Conservation (phyloP, 1,140 invertebrate genomes). For the Melipona quadrifasciata region DNA sequence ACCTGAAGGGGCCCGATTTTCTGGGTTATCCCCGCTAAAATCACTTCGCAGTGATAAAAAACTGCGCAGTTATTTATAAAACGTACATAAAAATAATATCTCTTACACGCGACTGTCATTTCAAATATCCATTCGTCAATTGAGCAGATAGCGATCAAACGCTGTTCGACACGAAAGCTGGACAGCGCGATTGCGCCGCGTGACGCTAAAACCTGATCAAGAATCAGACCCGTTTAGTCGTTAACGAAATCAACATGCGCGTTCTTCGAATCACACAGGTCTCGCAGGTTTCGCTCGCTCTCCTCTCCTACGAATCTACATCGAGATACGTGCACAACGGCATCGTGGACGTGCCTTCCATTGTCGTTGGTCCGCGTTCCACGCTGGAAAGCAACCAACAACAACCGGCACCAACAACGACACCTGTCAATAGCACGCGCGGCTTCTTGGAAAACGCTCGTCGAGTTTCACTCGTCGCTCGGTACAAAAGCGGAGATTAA, state of each 20-base stretch:
- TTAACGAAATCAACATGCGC: not conserved
- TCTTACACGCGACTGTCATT: too few relatives aligned
- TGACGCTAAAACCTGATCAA: not conserved
- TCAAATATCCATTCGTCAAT: too few relatives aligned
- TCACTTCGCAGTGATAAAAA: too few relatives aligned
- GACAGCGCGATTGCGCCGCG: too few relatives aligned
- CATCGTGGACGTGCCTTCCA: not conserved
- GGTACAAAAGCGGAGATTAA: constrained; percentile 45
- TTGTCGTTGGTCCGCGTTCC: constrained; percentile 30
- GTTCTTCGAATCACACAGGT: constrained; percentile 7
- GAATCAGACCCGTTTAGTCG: too few relatives aligned
- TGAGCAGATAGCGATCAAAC: too few relatives aligned
- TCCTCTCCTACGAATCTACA: not conserved
- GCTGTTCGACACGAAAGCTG: too few relatives aligned
- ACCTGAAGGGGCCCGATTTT: too few relatives aligned
- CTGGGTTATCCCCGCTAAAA: too few relatives aligned
- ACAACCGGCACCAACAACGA: not conserved
- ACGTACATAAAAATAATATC: too few relatives aligned
- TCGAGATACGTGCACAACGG: not conserved
- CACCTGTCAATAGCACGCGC: constrained; percentile 45
- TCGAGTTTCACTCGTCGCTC: constrained; percentile 26
- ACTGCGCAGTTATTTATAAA: too few relatives aligned
- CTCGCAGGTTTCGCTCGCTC: not conserved
- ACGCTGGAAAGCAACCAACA: constrained; percentile 16
- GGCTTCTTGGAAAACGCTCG: constrained; percentile 4